Evolutionary conservation across 2,113 vertebrate species (phyloP).

Genomic region (Takifugu bimaculatus): DNA sequence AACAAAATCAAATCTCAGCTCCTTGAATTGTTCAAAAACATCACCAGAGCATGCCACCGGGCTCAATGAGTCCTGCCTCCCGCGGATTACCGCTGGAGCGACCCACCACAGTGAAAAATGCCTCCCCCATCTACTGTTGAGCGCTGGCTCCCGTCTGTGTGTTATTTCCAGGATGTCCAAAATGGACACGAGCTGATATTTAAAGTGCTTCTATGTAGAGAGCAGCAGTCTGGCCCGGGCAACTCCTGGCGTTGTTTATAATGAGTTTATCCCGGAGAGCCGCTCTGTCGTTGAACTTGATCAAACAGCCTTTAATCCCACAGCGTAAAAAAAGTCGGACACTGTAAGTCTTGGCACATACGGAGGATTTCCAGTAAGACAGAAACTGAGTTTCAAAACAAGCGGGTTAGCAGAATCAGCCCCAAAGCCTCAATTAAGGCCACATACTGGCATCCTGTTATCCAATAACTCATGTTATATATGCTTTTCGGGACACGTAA

Average conservation of each 20-base stretch:
- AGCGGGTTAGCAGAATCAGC: constrained; percentile 53
- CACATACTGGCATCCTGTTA: constrained; percentile 47
- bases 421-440: constrained; percentile 58
- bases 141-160: constrained; percentile 30
- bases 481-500: constrained; percentile 16
- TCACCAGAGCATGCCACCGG: constrained; percentile 25
- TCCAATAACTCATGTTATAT: constrained; percentile 31
- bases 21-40: not conserved
- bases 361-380: constrained; percentile 60
- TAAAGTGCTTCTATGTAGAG: constrained; percentile 52
- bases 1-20: not conserved
- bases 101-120: constrained; percentile 22
- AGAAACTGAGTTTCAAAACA: constrained; percentile 63
- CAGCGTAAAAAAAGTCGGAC: constrained; percentile 44
- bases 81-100: constrained; percentile 37
- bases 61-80: constrained; percentile 45
- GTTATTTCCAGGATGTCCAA: constrained; percentile 53
- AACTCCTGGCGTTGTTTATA: constrained; percentile 45
- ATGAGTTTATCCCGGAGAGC: constrained; percentile 59
- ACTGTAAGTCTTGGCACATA: constrained; percentile 54
- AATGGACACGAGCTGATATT: constrained; percentile 53
- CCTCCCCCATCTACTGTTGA: constrained; percentile 37
- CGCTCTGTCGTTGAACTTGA: constrained; percentile 65
- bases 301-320: constrained; percentile 62
- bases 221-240: constrained; percentile 32